These are phyloP conservation scores for Diadromus collaris DNA, from an alignment of 2,888 invertebrate species.

Conservation along the genomic window DNA sequence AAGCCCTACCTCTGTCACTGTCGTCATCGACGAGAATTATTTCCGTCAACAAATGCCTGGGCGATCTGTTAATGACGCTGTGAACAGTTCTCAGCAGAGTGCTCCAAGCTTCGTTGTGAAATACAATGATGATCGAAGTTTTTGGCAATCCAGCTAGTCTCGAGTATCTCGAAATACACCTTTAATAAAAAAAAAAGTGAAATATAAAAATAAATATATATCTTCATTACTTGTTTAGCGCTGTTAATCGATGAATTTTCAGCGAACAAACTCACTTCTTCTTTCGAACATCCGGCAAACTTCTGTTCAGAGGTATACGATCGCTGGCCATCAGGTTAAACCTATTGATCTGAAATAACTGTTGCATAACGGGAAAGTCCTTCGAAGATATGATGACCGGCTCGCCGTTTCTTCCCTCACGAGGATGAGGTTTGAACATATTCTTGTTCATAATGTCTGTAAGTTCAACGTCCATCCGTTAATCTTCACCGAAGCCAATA, in stretches of 20 bases:
- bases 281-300: slow-evolving; percentile 91
- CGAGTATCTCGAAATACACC: slow-evolving; percentile 84
- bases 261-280: slow-evolving; percentile 84
- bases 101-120: slow-evolving; percentile 99
- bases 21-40: slow-evolving; percentile 95
- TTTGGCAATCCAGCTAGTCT: slow-evolving; percentile 87
- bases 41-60: slow-evolving; percentile 88
- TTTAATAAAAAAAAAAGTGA: slow-evolving; percentile 75
- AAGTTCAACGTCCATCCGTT: slow-evolving; percentile 49
- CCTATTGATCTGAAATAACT: slow-evolving; percentile 90
- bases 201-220: background rate
- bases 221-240: background rate
- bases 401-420: slow-evolving; percentile 90
- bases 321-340: slow-evolving; percentile 95
- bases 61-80: slow-evolving; percentile 95
- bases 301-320: slow-evolving; percentile 91
- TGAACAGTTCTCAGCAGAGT: slow-evolving; percentile 96
- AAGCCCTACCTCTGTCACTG: slow-evolving; percentile 87
- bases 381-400: slow-evolving; percentile 90
- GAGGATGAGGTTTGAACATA: slow-evolving; percentile 87
- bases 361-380: slow-evolving; percentile 89
- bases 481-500: background rate
- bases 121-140: slow-evolving; percentile 96
- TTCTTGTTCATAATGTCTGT: slow-evolving; percentile 88
- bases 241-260: background rate